Conservation (phyloP, 2,797 vertebrate species). For the Pipistrellus kuhlii region DNA sequence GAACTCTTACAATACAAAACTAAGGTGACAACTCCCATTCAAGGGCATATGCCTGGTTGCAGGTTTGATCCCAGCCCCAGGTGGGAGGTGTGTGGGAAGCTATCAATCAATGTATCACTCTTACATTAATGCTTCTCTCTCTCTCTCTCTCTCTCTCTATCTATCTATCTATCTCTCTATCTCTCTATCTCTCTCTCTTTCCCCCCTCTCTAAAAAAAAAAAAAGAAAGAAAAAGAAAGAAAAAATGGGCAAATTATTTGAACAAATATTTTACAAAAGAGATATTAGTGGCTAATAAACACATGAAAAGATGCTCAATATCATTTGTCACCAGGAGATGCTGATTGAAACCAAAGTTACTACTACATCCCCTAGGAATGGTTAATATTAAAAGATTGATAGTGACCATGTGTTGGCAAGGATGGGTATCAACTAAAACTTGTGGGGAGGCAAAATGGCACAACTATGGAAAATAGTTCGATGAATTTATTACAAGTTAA, state of each 20-base stretch:
- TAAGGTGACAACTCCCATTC: background rate
- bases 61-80: no score
- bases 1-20: constrained; percentile 5
- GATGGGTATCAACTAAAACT: background rate
- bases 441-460: background rate
- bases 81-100: no score
- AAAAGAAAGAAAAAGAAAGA: no score
- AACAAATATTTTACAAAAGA: constrained; percentile 3
- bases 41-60: no score
- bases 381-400: background rate
- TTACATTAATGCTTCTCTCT: no score
- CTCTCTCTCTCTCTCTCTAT: no score
- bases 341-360: background rate
- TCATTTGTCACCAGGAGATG: constrained; percentile 21
- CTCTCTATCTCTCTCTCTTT: no score
- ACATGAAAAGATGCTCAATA: background rate
- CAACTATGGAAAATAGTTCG: background rate
- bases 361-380: background rate
- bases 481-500: background rate
- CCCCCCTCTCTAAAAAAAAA: no score
- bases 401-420: background rate
- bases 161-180: no score
- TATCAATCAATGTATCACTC: no score
- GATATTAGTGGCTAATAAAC: background rate
- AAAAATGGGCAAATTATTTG: background rate